These are phyloP conservation scores for Mimas tiliae DNA, from an alignment of 2,888 invertebrate species.

Conservation along the genomic window DNA sequence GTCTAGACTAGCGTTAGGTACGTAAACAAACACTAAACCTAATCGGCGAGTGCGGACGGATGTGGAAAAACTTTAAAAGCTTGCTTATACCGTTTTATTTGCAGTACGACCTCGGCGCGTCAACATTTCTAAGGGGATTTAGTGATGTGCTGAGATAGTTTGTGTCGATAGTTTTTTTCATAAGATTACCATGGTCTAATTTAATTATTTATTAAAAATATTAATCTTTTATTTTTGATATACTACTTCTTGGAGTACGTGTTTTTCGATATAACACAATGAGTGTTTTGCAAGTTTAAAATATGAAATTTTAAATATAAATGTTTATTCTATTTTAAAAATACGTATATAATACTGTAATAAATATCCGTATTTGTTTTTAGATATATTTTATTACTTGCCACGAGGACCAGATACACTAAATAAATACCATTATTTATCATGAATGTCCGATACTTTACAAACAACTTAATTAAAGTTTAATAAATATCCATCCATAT, in stretches of 20 bases:
- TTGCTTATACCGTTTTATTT: conserved; percentile 32
- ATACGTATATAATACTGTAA: too few species aligned
- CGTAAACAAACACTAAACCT: conserved; percentile 26
- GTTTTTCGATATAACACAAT: too few species aligned
- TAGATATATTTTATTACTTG: too few species aligned
- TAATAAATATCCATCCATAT: conserved; percentile 15
- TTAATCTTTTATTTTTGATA: too few species aligned
- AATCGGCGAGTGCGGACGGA: conserved; percentile 25
- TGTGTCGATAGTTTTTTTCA: conserved; percentile 18
- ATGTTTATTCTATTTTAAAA: too few species aligned
- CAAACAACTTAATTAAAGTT: conserved; percentile 4
- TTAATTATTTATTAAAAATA: neutral
- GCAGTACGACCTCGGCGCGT: conserved; percentile 30
- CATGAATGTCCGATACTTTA: neutral
- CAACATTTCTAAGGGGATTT: conserved; percentile 28
- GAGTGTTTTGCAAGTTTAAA: too few species aligned
- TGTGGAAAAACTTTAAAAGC: conserved; percentile 33
- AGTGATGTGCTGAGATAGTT: conserved; percentile 22
- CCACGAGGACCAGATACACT: neutral
- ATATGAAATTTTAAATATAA: too few species aligned
- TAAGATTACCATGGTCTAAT: neutral
- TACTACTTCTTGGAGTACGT: neutral
- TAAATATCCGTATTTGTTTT: too few species aligned
- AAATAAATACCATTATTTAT: neutral
- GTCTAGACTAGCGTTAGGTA: conserved; percentile 21